Evolutionary conservation across 2,113 vertebrate species (phyloP), one percentile per base, ranked within the genome.

Genomic region (Calyptommatus sinebrachiatus): DNA sequence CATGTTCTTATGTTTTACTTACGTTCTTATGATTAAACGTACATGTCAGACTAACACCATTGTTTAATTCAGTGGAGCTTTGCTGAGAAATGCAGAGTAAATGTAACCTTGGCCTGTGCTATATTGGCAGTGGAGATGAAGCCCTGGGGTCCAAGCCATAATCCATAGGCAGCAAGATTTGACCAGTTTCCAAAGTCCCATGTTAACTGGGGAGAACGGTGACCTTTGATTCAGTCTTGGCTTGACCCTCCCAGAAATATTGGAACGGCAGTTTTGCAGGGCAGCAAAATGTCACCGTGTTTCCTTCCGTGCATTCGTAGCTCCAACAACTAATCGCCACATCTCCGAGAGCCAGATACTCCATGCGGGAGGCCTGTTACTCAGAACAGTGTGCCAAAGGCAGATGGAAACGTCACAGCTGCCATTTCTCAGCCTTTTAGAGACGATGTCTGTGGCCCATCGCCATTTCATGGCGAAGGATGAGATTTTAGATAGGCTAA

Each of bases 221-320:
- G 86, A 75, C 82, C 80, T 87, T 87, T 87, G 65, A 70, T 60
- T 75, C 76, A 53, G 41, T 21, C 35, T 63, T 62, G 22, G 63
- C 24, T 26, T 22, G 45, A 29, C 21, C n/a, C 77, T 21, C 50
- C 60, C 67, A 74, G 72, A 24, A 50, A 16, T 1, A n/a, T 28
- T 14, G 62, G 73, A 74, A 70, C 77, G 71, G 86, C 2, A 60
- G 69, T 70, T 77, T 72, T 66, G 28, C 45, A 41, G 41, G 73
- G 50, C 77, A 31, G 21, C 2, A 63, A 85, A 83, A 85, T 83
- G 86, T 83, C 86, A 87, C 67, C 65, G 62, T 9, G 71, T 29
- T 82, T 73, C 77, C 78, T 53, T 68, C 79, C 16, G 5, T 48
- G 26, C n/a, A 57, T 16, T 57, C 18, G 12, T 12, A 18, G 53